Evolutionary conservation across 2,113 vertebrate genomes (phyloP), one percentile per base, ranked within the genome.

Genomic region (Pachypanchax playfairii): DNA sequence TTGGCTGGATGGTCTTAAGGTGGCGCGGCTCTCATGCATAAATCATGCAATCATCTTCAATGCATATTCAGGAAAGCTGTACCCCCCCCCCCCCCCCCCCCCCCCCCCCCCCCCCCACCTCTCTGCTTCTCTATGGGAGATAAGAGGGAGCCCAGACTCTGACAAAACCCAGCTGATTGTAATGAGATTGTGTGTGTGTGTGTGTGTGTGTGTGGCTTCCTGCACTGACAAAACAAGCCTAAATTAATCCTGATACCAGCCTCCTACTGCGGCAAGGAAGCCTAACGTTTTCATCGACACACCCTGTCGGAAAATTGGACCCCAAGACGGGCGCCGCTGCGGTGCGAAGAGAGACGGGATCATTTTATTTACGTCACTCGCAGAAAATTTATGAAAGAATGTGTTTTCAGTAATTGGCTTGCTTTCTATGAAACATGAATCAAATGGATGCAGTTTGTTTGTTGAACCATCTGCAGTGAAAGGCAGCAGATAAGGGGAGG

Each of bases 41-140:
- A 92, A 88, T 89, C 90, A 92, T 91, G 91, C 88, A 92, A 91
- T 92, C 88, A 92, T 85, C 75, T 77, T 88, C 86, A 89, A 87
- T 83, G 75, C 86, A 84, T 86, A 90, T 90, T 91, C 87, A 80
- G 77, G 59, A 68, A 73, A 68, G 84, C 74, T 68, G 79, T 12
- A 81, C 79, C 63, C 56, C 49, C 74, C n/a, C n/a, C n/a, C n/a
- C n/a, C n/a, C n/a, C n/a, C n/a, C n/a, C n/a, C n/a, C n/a, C n/a
- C n/a, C n/a, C n/a, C n/a, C n/a, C n/a, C n/a, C n/a, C n/a, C n/a
- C n/a, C n/a, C n/a, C n/a, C n/a, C n/a, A n/a, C n/a, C n/a, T n/a
- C n/a, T n/a, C 57, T 28, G 65, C 72, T 70, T 83, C 80, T 79
- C 83, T 75, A 81, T 85, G 85, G 85, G 86, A 83, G 85, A 83